A percentile compares a stretch with the other conserved stretches of the same genome.
These are phyloP conservation scores for Calidris pygmaea DNA, from an alignment of 2,113 vertebrate species.

Conservation along the genomic window DNA sequence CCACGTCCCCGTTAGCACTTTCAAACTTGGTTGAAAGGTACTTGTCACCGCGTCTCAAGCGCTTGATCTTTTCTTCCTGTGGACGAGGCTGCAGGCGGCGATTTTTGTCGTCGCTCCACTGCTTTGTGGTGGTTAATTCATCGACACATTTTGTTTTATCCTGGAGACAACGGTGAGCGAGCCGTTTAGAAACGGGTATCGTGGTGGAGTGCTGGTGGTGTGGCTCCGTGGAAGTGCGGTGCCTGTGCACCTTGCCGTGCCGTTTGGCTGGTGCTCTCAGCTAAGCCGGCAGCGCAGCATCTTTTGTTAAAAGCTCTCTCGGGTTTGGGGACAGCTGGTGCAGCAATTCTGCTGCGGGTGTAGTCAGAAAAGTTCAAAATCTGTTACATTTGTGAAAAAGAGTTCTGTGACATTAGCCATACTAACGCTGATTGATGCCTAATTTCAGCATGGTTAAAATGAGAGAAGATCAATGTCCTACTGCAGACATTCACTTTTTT, in stretches of 20 bases:
- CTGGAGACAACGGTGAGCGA: neutral
- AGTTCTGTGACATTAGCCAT: neutral
- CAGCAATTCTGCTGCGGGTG: neutral
- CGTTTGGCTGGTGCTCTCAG: neutral
- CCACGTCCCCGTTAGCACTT: neutral
- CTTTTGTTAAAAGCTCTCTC: neutral
- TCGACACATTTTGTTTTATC: constrained; percentile 17
- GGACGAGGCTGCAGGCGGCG: neutral
- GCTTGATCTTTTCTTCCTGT: neutral
- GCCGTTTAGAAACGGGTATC: neutral
- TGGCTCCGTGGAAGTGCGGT: neutral
- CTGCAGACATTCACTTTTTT: neutral
- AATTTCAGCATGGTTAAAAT: neutral
- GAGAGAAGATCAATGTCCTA: neutral
- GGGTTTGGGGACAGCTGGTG: neutral
- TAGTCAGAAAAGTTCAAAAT: neutral
- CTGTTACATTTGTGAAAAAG: neutral
- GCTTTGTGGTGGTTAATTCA: constrained; percentile 4
- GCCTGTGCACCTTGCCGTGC: neutral
- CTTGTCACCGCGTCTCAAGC: neutral
- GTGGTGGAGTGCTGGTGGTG: neutral
- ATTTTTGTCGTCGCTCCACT: neutral
- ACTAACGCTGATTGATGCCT: neutral
- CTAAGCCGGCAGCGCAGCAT: neutral
- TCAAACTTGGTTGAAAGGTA: neutral